These are phyloP conservation scores for Struthio camelus DNA, from an alignment of 2,113 vertebrate genomes.

Conservation along the genomic window DNA sequence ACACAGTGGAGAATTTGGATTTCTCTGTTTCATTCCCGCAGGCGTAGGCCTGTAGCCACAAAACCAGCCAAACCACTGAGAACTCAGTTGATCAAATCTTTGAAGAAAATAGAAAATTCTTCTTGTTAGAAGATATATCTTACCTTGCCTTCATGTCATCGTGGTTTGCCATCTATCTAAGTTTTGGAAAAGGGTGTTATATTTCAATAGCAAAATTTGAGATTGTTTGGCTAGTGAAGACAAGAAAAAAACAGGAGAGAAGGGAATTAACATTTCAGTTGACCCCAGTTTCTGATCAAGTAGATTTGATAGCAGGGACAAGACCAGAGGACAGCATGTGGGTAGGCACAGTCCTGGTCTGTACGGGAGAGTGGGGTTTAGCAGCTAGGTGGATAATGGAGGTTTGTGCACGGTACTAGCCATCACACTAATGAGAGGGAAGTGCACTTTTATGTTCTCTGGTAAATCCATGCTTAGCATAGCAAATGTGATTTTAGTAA, in stretches of 20 bases:
- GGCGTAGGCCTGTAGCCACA: background rate
- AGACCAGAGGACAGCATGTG: no score
- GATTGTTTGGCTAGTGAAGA: background rate
- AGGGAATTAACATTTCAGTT: background rate
- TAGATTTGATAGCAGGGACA: background rate
- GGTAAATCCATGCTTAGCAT: background rate
- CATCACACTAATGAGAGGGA: background rate
- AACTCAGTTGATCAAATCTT: no score
- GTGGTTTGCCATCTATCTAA: background rate
- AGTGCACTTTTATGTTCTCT: background rate
- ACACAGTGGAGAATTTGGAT: background rate
- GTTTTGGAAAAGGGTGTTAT: fast-evolving
- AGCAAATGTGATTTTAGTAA: background rate
- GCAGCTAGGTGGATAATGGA: background rate
- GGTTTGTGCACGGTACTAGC: background rate
- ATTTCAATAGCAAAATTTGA: background rate
- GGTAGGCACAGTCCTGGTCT: background rate
- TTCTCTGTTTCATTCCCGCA: background rate
- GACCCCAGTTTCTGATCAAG: background rate
- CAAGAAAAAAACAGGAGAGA: background rate
- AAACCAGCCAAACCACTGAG: background rate
- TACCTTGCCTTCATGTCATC: background rate
- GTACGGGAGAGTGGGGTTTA: background rate
- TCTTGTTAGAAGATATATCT: background rate
- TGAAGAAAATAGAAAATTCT: background rate